Percentiles rank a stretch among this genome's conserved stretches.
Evolutionary conservation across 2,113 vertebrate species (phyloP).

Genomic region (Camarhynchus parvulus): DNA sequence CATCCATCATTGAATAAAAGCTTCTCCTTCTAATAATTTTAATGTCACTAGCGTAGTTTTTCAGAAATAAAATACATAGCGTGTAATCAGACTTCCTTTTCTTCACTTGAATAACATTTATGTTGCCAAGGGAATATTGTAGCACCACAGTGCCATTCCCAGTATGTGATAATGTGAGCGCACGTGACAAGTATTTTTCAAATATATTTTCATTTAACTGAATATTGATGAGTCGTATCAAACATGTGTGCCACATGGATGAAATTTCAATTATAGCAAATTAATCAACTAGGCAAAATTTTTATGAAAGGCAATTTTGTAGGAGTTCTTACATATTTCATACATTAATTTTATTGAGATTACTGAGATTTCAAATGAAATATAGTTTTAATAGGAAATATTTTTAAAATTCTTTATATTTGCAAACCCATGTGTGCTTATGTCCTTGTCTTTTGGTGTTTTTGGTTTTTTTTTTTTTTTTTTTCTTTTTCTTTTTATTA

Average conservation of each 20-base stretch:
- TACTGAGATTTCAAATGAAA: background rate
- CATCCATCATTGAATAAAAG: background rate
- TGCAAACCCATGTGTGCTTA: accelerated
- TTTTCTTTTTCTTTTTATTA: background rate
- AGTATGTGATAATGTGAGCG: background rate
- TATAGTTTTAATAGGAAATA: background rate
- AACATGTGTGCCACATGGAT: background rate
- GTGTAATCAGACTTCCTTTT: conserved; percentile 11
- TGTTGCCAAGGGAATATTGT: background rate
- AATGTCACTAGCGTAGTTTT: background rate
- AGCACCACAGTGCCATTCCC: background rate
- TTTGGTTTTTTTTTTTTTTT: background rate
- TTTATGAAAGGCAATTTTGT: background rate
- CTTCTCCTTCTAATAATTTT: background rate
- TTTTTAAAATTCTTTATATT: background rate
- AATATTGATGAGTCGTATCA: background rate
- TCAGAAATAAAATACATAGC: conserved; percentile 21
- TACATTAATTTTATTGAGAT: background rate
- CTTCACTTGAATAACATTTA: background rate
- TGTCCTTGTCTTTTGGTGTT: background rate
- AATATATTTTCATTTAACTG: background rate
- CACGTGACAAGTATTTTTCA: background rate
- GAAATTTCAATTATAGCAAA: background rate
- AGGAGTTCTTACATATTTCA: background rate
- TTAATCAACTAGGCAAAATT: background rate